Evolutionary conservation across 1,140 invertebrate genomes (phyloP).

Genomic region (Caenorhabditis remanei): DNA sequence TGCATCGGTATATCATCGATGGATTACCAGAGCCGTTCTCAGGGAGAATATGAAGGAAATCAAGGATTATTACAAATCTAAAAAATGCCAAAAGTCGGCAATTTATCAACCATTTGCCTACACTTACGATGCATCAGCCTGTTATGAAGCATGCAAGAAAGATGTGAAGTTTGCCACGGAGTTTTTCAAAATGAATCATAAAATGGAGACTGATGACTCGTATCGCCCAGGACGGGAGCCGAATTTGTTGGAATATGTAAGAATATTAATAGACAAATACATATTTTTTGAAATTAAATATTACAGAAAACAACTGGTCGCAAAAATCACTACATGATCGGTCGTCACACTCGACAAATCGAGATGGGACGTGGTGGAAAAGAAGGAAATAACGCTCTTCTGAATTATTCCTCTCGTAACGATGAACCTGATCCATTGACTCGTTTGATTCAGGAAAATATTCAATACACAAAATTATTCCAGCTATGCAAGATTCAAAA

Average conservation of each 20-base stretch:
- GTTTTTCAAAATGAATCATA: constrained; percentile 59
- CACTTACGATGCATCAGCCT: constrained; percentile 3
- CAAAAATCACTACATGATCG: constrained; percentile 78
- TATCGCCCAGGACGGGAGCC: constrained; percentile 28
- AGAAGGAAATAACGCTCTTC: constrained; percentile 80
- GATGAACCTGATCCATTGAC: background rate
- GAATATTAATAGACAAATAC: background rate
- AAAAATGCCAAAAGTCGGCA: constrained; percentile 58
- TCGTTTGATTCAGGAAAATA: background rate
- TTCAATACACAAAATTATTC: constrained; percentile 34
- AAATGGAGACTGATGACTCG: constrained; percentile 40
- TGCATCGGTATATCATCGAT: constrained; percentile 41
- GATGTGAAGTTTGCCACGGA: constrained; percentile 58
- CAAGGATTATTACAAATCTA: constrained; percentile 62
- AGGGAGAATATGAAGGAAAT: constrained; percentile 60
- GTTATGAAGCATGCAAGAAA: background rate
- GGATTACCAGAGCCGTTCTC: constrained; percentile 49
- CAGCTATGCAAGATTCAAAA: constrained; percentile 26
- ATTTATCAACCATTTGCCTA: constrained; percentile 46
- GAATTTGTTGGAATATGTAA: constrained; percentile 59
- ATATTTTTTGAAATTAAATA: constrained; percentile 18
- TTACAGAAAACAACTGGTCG: constrained; percentile 68
- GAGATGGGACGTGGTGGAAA: constrained; percentile 78
- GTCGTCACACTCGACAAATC: constrained; percentile 76
- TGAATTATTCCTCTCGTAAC: constrained; percentile 74